These are phyloP conservation scores for Istiophorus platypterus DNA, from an alignment of 2,113 vertebrate genomes.

Conservation along the genomic window DNA sequence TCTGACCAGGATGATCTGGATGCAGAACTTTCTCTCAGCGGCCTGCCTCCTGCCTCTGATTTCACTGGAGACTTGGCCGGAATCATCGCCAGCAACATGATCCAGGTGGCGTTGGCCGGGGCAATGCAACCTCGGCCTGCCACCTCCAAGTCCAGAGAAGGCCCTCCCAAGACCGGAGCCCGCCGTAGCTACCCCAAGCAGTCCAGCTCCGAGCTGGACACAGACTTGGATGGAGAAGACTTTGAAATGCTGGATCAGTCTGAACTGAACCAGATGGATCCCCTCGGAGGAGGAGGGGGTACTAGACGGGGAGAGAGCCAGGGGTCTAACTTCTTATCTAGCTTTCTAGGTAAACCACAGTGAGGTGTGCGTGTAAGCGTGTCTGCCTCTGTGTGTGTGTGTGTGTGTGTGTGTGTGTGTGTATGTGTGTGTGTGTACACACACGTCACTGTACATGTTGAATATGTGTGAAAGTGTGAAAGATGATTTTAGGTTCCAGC, in stretches of 20 bases:
- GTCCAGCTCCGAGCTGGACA: constrained; percentile 94
- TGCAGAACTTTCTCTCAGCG: constrained; percentile 82
- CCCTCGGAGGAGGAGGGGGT: constrained; percentile 85
- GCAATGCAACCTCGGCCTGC: constrained; percentile 85
- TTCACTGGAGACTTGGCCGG: constrained; percentile 88
- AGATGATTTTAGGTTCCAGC: constrained; percentile 64
- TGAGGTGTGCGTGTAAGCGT: constrained; percentile 51
- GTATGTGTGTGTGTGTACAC: constrained; percentile 5
- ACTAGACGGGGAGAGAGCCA: constrained; percentile 60
- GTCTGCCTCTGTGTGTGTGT: constrained; percentile 20
- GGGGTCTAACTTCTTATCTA: constrained; percentile 84
- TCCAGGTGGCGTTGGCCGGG: constrained; percentile 91
- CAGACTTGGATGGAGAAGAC: constrained; percentile 94
- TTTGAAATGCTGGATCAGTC: constrained; percentile 99
- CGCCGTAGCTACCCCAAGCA: constrained; percentile 85
- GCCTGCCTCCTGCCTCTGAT: constrained; percentile 81
- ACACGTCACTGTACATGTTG: constrained; percentile 21
- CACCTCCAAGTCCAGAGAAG: constrained; percentile 68
- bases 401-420: constrained; percentile 8
- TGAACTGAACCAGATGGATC: constrained; percentile 95
- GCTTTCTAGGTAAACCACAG: constrained; percentile 85
- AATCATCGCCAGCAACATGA: constrained; percentile 92
- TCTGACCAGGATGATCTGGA: constrained; percentile 86
- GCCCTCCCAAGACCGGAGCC: constrained; percentile 69
- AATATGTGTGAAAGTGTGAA: constrained; percentile 34